These are phyloP conservation scores for Nothura maculosa DNA, from an alignment of 2,797 vertebrate species.

Conservation along the genomic window DNA sequence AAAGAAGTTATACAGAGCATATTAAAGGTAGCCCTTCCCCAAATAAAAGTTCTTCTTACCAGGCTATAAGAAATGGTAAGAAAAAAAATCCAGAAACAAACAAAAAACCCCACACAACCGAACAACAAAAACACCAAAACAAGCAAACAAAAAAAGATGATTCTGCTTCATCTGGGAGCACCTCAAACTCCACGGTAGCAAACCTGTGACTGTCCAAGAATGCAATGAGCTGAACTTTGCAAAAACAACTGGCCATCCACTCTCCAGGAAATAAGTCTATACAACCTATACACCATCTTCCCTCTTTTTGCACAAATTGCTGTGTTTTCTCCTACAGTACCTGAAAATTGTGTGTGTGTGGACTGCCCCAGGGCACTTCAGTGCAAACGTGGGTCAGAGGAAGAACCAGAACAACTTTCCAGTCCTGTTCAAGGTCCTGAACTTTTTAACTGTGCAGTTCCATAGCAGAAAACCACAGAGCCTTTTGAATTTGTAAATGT, in stretches of 20 bases:
- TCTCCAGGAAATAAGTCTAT: background rate
- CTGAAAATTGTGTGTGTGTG: background rate
- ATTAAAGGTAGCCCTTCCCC: background rate
- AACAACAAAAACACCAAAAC: background rate
- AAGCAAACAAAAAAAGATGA: background rate
- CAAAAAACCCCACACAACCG: too few species aligned
- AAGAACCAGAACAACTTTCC: background rate
- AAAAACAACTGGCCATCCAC: background rate
- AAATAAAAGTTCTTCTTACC: background rate
- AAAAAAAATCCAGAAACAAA: background rate
- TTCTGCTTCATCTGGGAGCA: background rate
- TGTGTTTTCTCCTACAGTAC: background rate
- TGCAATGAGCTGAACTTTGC: background rate
- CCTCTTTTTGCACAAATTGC: background rate
- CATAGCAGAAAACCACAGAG: background rate
- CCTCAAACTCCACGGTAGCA: background rate
- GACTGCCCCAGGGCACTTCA: background rate
- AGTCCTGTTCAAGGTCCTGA: background rate
- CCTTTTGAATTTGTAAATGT: background rate
- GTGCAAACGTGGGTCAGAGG: background rate
- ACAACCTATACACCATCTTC: background rate
- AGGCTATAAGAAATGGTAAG: background rate
- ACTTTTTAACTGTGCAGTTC: background rate
- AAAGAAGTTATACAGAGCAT: background rate
- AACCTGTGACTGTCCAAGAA: background rate